These are phyloP conservation scores for Drosophila punjabiensis DNA, from an alignment of 1,140 invertebrate genomes.

Conservation along the genomic window DNA sequence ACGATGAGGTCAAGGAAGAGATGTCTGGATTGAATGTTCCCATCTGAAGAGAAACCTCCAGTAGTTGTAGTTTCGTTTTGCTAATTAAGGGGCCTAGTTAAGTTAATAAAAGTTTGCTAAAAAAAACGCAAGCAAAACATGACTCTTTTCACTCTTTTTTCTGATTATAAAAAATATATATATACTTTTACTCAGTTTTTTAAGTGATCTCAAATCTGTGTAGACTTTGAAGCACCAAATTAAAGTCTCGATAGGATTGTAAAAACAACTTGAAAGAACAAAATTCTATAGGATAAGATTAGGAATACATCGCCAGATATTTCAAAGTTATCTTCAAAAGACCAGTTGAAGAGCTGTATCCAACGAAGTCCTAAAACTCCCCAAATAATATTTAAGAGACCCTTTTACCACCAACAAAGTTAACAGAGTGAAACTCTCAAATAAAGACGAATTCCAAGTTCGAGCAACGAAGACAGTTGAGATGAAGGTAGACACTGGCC, in stretches of 20 bases:
- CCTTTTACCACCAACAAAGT: neutral
- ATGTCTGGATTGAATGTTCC: slow-evolving; percentile 88
- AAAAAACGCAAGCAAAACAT: slow-evolving; percentile 16
- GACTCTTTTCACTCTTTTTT: neutral
- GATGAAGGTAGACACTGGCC: slow-evolving; percentile 2
- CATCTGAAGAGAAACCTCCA: slow-evolving; percentile 12
- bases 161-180: too few species aligned
- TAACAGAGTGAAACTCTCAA: neutral
- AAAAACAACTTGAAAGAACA: too few species aligned
- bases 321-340: neutral
- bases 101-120: slow-evolving; percentile 10
- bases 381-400: neutral
- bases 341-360: neutral
- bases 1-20: slow-evolving; percentile 89
- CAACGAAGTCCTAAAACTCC: neutral
- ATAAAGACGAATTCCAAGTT: neutral
- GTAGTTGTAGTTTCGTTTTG: slow-evolving; percentile 27
- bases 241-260: too few species aligned
- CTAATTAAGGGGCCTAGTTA: slow-evolving; percentile 49
- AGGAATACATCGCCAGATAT: too few species aligned
- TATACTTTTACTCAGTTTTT: too few species aligned
- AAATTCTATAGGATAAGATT: too few species aligned
- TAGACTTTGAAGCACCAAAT: neutral
- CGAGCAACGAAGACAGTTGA: neutral
- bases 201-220: neutral